Conservation (phyloP, 2,888 invertebrate genomes). For the Tipula vernalis region DNA sequence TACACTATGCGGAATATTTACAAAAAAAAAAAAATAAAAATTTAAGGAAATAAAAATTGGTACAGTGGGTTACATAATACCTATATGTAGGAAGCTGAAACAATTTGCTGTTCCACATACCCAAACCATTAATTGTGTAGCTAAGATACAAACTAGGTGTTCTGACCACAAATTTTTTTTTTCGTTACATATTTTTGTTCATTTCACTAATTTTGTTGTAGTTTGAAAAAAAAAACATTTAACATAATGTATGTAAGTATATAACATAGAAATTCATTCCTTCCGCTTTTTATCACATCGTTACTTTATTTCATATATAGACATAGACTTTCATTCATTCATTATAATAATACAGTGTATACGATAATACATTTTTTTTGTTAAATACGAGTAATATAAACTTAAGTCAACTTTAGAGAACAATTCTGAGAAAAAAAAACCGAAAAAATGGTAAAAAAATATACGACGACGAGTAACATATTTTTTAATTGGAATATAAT, state of each 20-base stretch:
- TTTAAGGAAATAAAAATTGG: not conserved
- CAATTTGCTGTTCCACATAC: not conserved
- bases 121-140: not conserved
- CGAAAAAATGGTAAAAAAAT: not conserved
- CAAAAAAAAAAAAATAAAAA: not conserved
- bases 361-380: not conserved
- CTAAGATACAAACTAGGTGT: not conserved
- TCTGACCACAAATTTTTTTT: not conserved
- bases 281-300: slow-evolving; percentile 4
- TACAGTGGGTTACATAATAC: not conserved
- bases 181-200: not conserved
- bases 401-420: not conserved
- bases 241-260: not conserved
- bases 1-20: not conserved
- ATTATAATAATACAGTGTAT: not conserved
- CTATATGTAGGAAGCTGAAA: not conserved
- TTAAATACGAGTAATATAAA: not conserved
- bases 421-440: not conserved
- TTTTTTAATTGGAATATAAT: not conserved
- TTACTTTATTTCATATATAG: not conserved
- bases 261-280: not conserved
- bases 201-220: not conserved
- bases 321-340: not conserved
- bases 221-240: not conserved
- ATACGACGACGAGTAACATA: not conserved